phyloP scores from a whole-genome alignment of 1,140 invertebrate species.

The Neodiprion lecontei region DNA sequence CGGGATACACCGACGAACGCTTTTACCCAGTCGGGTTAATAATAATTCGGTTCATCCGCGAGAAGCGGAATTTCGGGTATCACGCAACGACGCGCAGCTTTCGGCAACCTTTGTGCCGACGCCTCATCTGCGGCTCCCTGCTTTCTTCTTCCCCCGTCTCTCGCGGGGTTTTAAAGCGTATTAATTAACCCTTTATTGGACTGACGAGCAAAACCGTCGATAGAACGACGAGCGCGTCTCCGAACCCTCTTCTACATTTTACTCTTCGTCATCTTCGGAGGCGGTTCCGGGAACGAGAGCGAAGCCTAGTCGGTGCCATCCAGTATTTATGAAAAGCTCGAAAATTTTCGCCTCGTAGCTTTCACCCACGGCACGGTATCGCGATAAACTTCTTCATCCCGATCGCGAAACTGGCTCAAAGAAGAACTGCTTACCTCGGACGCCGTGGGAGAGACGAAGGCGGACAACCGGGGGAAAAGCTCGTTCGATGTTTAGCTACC shows the following conservation, averaged over 20 bases:
- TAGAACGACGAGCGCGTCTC: constrained; percentile 48
- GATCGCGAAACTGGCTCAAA: neutral
- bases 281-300: constrained; percentile 1
- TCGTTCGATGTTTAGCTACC: too few relatives aligned
- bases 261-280: constrained; percentile 13
- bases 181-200: constrained; percentile 63
- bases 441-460: too few relatives aligned
- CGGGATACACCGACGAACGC: too few relatives aligned
- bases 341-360: constrained; percentile 25
- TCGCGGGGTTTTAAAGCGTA: constrained; percentile 54
- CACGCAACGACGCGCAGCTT: neutral
- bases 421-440: neutral
- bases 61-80: neutral
- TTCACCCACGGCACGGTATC: neutral
- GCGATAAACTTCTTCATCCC: neutral
- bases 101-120: constrained; percentile 2
- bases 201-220: constrained; percentile 50
- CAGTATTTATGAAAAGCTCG: constrained; percentile 58
- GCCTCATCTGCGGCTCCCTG: neutral
- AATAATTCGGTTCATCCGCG: too few relatives aligned
- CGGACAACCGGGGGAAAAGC: too few relatives aligned
- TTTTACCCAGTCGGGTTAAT: too few relatives aligned
- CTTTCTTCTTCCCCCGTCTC: neutral
- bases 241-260: constrained; percentile 3
- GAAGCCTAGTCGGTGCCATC: constrained; percentile 40